Conservation (phyloP, 2,113 vertebrate genomes). For the Cnemophilus loriae region DNA sequence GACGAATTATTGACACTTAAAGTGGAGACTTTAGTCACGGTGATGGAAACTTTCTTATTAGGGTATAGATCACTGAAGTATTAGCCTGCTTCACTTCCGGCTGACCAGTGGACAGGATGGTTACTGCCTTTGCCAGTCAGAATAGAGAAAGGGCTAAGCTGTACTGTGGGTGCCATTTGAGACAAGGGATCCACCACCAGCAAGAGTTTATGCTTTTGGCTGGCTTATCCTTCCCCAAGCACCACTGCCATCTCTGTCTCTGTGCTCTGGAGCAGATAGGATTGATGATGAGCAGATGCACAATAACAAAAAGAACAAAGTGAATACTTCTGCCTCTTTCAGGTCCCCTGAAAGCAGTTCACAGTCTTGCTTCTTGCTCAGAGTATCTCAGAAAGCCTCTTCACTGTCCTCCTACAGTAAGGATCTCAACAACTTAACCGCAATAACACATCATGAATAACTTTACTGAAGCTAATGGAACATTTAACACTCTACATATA, state of each 20-base stretch:
- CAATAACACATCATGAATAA: not conserved
- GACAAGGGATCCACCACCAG: not conserved
- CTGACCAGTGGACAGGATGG: not conserved
- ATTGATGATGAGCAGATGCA: not conserved
- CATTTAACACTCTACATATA: not conserved
- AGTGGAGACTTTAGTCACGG: not conserved
- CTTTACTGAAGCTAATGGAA: not conserved
- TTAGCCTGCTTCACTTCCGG: not conserved
- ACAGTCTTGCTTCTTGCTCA: not conserved
- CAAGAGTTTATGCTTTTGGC: not conserved
- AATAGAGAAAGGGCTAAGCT: not conserved
- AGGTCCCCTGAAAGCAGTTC: not conserved
- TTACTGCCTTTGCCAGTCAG: not conserved
- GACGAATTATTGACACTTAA: not conserved
- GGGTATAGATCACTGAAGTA: not conserved
- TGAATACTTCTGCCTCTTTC: not conserved
- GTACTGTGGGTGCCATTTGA: not conserved
- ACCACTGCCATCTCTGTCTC: not conserved
- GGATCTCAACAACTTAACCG: not conserved
- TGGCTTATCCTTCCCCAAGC: not conserved
- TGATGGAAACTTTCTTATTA: not conserved
- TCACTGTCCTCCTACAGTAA: not conserved
- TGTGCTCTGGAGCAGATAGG: not conserved
- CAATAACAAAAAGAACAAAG: not conserved
- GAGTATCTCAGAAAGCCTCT: not conserved